Conservation (phyloP, 2,888 invertebrate genomes). For the Eurois occulta region DNA sequence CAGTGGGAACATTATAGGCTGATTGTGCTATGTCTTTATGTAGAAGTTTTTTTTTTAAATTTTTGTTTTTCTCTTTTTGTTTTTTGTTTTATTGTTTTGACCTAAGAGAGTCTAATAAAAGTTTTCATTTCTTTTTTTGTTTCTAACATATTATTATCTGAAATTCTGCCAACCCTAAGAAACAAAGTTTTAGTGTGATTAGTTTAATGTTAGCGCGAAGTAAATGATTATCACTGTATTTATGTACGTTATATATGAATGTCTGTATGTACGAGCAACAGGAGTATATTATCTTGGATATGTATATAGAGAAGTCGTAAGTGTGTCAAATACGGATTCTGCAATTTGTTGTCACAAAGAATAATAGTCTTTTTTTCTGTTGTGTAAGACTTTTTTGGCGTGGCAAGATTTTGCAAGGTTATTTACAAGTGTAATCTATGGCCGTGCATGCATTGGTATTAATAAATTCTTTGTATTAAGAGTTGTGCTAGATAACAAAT, state of each 20-base stretch:
- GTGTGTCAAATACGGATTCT: conserved; percentile 7
- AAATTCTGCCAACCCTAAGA: conserved; percentile 36
- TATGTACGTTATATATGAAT: conserved; percentile 32
- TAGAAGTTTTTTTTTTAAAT: no score
- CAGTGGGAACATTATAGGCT: no score
- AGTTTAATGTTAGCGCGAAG: conserved; percentile 43
- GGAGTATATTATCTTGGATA: conserved; percentile 4
- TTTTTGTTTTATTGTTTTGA: no score
- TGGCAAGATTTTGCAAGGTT: neutral
- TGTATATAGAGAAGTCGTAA: conserved; percentile 8
- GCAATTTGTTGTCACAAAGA: conserved; percentile 29
- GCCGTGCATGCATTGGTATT: neutral
- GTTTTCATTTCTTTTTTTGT: no score
- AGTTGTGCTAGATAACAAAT: no score
- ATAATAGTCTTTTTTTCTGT: conserved; percentile 19
- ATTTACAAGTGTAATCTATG: neutral
- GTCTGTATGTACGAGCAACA: conserved; percentile 1
- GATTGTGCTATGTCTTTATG: no score
- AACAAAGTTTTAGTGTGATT: conserved; percentile 24
- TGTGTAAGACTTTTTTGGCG: neutral
- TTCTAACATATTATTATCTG: no score
- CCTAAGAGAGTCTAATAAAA: no score
- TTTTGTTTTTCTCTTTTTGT: no score
- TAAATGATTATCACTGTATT: conserved; percentile 42
- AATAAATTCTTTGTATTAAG: neutral